A percentile compares a stretch with the other conserved stretches of the same genome.
Evolutionary conservation across 2,797 vertebrate species (phyloP).

Genomic region (Brachyrhaphis roseni): DNA sequence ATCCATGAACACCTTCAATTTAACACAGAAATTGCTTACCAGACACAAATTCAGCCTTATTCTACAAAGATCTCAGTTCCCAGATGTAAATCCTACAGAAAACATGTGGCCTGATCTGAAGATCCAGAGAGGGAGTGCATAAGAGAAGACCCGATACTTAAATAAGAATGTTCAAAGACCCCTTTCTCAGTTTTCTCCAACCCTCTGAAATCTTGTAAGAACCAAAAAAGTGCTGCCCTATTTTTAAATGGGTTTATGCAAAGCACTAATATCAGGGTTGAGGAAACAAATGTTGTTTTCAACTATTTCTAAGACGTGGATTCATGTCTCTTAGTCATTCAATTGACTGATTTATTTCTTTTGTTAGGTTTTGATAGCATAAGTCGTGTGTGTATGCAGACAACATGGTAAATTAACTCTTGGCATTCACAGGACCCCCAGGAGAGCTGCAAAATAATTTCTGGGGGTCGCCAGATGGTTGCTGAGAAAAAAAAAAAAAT

Average conservation of each 20-base stretch:
- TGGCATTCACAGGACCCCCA: constrained; percentile 6
- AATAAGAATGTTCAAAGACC: neutral
- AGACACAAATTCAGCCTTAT: neutral
- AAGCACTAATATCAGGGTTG: neutral
- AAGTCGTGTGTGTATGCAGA: constrained; percentile 1
- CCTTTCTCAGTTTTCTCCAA: neutral
- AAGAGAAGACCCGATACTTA: neutral
- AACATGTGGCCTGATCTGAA: neutral
- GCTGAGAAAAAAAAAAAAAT: neutral
- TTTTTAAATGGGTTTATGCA: neutral
- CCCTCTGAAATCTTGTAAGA: neutral
- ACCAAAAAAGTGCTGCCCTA: neutral
- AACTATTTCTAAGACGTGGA: neutral
- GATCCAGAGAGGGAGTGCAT: neutral
- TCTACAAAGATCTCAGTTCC: neutral
- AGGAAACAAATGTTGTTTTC: constrained; percentile 2
- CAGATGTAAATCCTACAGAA: neutral
- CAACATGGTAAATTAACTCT: constrained; percentile 6
- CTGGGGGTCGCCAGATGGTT: constrained; percentile 7
- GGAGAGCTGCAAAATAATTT: constrained; percentile 8
- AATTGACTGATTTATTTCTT: constrained; percentile 2
- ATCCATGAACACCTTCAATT: neutral
- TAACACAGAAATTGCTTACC: neutral
- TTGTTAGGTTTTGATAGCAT: neutral
- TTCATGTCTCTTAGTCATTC: constrained; percentile 1